phyloP scores from a whole-genome alignment of 2,888 invertebrate species.

The Euplexia lucipara region DNA sequence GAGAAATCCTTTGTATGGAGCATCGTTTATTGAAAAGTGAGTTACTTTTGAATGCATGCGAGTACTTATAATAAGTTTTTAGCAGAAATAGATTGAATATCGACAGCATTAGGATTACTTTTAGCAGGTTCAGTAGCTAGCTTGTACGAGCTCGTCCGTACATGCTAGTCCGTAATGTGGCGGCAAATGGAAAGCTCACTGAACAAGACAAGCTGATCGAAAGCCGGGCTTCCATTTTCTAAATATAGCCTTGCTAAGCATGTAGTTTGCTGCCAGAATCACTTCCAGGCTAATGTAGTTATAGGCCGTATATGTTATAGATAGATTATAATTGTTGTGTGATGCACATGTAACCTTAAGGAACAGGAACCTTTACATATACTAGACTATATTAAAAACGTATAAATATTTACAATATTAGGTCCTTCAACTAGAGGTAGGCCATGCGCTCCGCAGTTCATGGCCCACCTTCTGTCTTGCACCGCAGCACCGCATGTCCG shows the following conservation, averaged over 20 bases:
- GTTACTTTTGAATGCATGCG: too few relatives aligned
- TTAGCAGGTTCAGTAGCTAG: background rate
- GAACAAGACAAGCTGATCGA: conserved; percentile 50
- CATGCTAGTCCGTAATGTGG: conserved; percentile 65
- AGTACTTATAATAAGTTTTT: background rate
- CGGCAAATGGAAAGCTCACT: conserved; percentile 75
- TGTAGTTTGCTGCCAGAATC: conserved; percentile 17
- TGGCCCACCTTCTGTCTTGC: too few relatives aligned
- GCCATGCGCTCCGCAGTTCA: too few relatives aligned
- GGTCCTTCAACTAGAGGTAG: too few relatives aligned
- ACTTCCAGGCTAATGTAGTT: conserved; percentile 9
- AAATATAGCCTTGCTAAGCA: conserved; percentile 20
- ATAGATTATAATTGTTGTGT: too few relatives aligned
- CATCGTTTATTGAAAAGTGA: too few relatives aligned
- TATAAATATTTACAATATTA: too few relatives aligned
- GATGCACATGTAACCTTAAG: too few relatives aligned
- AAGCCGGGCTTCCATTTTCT: conserved; percentile 12
- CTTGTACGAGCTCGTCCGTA: conserved; percentile 24
- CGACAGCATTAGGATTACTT: conserved; percentile 3
- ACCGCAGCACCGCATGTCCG: too few relatives aligned
- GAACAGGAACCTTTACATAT: too few relatives aligned
- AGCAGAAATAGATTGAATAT: conserved; percentile 17
- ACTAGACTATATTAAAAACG: too few relatives aligned
- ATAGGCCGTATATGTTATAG: background rate
- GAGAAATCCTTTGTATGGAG: too few relatives aligned